A percentile compares a stretch with the other conserved stretches of the same genome.
These are phyloP conservation scores for Protophormia terraenovae DNA, from an alignment of 2,888 invertebrate species.

Conservation along the genomic window DNA sequence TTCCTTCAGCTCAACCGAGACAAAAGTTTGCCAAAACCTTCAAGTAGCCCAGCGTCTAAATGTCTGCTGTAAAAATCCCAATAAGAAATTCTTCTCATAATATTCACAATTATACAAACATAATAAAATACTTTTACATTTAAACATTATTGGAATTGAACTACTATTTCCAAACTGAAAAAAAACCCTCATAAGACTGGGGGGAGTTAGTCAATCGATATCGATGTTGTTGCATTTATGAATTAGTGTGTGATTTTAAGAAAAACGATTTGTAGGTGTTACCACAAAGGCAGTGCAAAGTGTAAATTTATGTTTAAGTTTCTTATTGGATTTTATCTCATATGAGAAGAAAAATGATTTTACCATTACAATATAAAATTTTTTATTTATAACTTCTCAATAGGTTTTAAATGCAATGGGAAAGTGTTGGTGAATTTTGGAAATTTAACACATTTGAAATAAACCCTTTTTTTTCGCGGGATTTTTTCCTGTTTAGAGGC, in stretches of 20 bases:
- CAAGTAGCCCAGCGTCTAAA: conserved; percentile 51
- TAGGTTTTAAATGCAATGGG: conserved; percentile 62
- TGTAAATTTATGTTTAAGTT: conserved; percentile 80
- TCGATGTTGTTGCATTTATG: conserved; percentile 70
- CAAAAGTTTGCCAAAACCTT: conserved; percentile 15
- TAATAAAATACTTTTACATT: neutral
- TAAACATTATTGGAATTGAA: conserved; percentile 27
- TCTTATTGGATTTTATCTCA: conserved; percentile 79
- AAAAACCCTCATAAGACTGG: neutral
- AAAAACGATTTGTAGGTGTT: conserved; percentile 73
- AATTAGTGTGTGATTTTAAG: conserved; percentile 69
- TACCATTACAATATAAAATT: neutral
- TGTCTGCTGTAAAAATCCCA: conserved; percentile 55
- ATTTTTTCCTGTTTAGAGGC: conserved; percentile 74
- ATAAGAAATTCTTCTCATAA: conserved; percentile 2
- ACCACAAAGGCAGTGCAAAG: conserved; percentile 80
- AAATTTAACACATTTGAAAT: conserved; percentile 52
- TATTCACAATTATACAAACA: conserved; percentile 14
- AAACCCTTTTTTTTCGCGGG: conserved; percentile 53
- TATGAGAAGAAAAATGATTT: conserved; percentile 71
- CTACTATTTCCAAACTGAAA: neutral
- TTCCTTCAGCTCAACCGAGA: neutral
- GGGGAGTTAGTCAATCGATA: conserved; percentile 38
- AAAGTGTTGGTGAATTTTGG: conserved; percentile 58
- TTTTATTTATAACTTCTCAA: no score